These are phyloP conservation scores for Rhagologus leucostigma DNA, from an alignment of 2,113 vertebrate species.

Conservation along the genomic window DNA sequence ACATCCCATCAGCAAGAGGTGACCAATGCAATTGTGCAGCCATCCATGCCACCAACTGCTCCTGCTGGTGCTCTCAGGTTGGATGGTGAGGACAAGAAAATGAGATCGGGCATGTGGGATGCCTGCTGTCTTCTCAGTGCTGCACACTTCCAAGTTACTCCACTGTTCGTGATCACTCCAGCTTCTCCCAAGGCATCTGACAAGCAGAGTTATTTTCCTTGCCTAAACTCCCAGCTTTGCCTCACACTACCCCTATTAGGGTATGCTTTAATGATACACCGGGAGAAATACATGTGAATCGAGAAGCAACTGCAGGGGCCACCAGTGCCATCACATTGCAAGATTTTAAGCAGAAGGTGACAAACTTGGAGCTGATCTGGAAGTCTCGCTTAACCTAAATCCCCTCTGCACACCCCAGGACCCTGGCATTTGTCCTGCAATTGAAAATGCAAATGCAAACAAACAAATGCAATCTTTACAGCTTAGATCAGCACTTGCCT, in stretches of 20 bases:
- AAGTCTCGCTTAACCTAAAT: neutral
- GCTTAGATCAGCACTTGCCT: neutral
- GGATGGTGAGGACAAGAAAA: neutral
- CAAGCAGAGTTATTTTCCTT: neutral
- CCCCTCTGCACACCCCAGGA: neutral
- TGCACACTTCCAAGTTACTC: neutral
- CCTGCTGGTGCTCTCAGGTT: neutral
- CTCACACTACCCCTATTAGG: neutral
- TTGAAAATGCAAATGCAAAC: neutral
- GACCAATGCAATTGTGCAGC: neutral
- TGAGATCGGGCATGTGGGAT: neutral
- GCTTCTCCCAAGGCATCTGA: neutral
- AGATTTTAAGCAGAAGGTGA: neutral
- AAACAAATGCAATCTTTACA: neutral
- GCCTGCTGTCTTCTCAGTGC: neutral
- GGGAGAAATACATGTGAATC: neutral
- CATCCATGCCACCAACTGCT: neutral
- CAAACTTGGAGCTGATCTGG: neutral
- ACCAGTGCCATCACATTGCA: neutral
- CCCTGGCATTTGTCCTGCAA: neutral
- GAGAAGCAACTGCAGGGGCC: neutral
- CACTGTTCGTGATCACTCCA: neutral
- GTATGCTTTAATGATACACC: neutral
- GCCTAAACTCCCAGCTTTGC: neutral
- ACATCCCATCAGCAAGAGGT: neutral